These are phyloP conservation scores for Thunnus albacares DNA, from an alignment of 2,797 vertebrate species.

Conservation along the genomic window DNA sequence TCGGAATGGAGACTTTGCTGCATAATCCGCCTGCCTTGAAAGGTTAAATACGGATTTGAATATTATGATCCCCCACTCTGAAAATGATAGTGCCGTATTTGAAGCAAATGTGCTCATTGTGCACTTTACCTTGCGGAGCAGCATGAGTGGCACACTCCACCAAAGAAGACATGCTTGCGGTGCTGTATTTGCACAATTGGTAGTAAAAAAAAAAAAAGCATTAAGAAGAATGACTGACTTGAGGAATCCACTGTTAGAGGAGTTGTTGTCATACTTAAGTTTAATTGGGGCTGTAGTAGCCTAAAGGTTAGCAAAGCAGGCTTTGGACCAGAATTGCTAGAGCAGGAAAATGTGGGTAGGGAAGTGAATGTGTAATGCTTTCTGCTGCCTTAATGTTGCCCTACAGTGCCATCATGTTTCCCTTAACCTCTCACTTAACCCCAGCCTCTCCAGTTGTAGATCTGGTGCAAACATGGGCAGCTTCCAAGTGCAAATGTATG, in stretches of 20 bases:
- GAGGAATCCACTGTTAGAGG: conserved; percentile 47
- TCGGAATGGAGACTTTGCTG: conserved; percentile 86
- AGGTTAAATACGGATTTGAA: conserved; percentile 90
- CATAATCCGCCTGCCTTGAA: conserved; percentile 88
- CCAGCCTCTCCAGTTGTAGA: conserved; percentile 9
- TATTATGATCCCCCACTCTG: conserved; percentile 85
- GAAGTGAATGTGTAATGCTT: conserved; percentile 46
- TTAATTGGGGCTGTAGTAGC: conserved; percentile 56
- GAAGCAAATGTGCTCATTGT: conserved; percentile 83
- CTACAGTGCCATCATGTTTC: conserved; percentile 35
- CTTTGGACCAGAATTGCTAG: conserved; percentile 42
- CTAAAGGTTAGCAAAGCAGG: conserved; percentile 51
- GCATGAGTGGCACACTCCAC: conserved; percentile 65
- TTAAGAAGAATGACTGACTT: conserved; percentile 57
- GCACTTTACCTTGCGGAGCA: conserved; percentile 78
- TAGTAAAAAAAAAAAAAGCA: conserved; percentile 43
- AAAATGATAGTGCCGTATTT: conserved; percentile 82
- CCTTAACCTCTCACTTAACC: conserved; percentile 38
- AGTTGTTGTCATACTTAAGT: conserved; percentile 54
- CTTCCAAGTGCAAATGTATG: conserved; percentile 16
- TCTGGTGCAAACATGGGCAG: conserved; percentile 15
- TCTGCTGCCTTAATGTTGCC: conserved; percentile 48
- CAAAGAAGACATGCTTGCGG: conserved; percentile 64
- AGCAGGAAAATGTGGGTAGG: conserved; percentile 41
- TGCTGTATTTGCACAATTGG: conserved; percentile 64